A percentile compares a stretch with the other conserved stretches of the same genome.
Evolutionary conservation across 2,888 invertebrate genomes (phyloP).

Genomic region (Cataglyphis altisquamis): DNA sequence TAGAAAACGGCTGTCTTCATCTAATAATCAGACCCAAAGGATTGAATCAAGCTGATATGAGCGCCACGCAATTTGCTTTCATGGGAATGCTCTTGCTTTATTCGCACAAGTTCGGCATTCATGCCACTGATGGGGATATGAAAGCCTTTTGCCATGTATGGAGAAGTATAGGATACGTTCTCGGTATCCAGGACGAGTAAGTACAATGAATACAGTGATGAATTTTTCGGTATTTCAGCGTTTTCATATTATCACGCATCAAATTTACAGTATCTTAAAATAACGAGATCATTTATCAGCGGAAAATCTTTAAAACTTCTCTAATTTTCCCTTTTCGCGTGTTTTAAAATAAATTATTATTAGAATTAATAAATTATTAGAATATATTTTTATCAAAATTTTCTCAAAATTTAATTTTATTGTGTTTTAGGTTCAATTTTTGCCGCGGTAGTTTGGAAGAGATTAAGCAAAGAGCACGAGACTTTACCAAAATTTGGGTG

Average conservation of each 20-base stretch:
- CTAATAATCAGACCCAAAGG: neutral
- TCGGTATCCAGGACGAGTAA: slow-evolving; percentile 12
- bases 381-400: too few relatives aligned
- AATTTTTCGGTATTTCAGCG: neutral
- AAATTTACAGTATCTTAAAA: neutral
- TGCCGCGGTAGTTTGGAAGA: slow-evolving; percentile 2
- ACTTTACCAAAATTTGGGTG: neutral
- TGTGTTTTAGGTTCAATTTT: slow-evolving; percentile 15
- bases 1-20: neutral
- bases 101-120: neutral
- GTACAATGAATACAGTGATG: neutral
- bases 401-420: neutral
- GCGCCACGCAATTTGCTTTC: slow-evolving; percentile 5
- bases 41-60: slow-evolving; percentile 27
- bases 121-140: neutral
- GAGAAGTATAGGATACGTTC: slow-evolving; percentile 8
- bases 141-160: neutral
- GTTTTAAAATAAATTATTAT: slow-evolving; percentile 1
- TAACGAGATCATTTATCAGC: neutral
- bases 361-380: neutral
- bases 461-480: neutral
- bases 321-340: neutral
- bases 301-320: neutral
- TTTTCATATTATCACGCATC: neutral
- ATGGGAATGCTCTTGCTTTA: neutral